A percentile compares a stretch with the other conserved stretches of the same genome.
These are phyloP conservation scores for Nasonia vitripennis DNA, from an alignment of 1,140 invertebrate genomes.

Conservation along the genomic window DNA sequence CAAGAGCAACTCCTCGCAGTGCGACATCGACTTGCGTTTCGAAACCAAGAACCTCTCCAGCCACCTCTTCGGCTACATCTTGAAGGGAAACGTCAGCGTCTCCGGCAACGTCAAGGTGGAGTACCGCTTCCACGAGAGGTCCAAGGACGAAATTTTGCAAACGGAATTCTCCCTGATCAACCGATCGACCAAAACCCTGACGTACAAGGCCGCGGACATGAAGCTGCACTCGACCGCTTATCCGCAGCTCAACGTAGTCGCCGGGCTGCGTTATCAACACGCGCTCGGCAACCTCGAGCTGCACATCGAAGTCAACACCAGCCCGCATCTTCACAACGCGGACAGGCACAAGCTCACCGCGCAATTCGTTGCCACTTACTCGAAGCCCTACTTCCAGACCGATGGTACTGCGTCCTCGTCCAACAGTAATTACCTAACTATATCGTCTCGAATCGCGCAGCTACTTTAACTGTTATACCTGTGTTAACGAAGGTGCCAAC, in stretches of 20 bases:
- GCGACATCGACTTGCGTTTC: slow-evolving; percentile 81
- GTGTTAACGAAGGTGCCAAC: slow-evolving; percentile 63
- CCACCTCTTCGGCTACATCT: slow-evolving; percentile 81
- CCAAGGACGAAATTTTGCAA: slow-evolving; percentile 81
- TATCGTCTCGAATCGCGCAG: too few species aligned
- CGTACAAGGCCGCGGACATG: slow-evolving; percentile 78
- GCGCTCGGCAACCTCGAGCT: slow-evolving; percentile 76
- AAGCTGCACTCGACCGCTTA: slow-evolving; percentile 84
- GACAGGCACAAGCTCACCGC: slow-evolving; percentile 77
- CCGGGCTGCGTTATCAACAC: slow-evolving; percentile 80
- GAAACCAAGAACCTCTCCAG: slow-evolving; percentile 82
- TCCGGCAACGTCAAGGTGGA: slow-evolving; percentile 79
- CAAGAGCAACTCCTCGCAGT: slow-evolving; percentile 83
- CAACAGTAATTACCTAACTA: too few species aligned
- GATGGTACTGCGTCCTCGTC: slow-evolving; percentile 14
- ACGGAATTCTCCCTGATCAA: slow-evolving; percentile 81
- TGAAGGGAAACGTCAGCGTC: slow-evolving; percentile 74
- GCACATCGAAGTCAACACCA: slow-evolving; percentile 74
- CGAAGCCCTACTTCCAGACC: slow-evolving; percentile 72
- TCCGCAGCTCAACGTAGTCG: slow-evolving; percentile 83
- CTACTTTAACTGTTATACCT: too few species aligned
- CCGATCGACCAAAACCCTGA: slow-evolving; percentile 78
- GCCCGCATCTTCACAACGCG: slow-evolving; percentile 71
- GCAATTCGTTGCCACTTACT: slow-evolving; percentile 76
- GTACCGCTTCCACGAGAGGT: slow-evolving; percentile 80